phyloP scores from a whole-genome alignment of 2,113 vertebrate species.

The Rafetus swinhoei region DNA sequence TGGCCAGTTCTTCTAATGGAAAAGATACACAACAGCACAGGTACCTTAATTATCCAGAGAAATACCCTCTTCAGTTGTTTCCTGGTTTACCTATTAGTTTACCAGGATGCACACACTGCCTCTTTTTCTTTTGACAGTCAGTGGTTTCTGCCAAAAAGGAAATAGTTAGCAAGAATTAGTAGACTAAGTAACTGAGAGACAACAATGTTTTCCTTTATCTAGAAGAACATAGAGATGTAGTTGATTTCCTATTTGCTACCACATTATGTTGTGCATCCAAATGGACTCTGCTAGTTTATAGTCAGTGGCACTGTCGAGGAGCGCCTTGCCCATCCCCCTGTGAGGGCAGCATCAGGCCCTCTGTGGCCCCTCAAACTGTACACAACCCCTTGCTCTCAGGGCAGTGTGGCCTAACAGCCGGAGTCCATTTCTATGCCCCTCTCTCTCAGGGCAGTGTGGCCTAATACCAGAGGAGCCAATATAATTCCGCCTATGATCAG shows the following conservation, averaged over 20 bases:
- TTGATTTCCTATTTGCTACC: background rate
- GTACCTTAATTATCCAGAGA: background rate
- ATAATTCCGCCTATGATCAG: too few species aligned
- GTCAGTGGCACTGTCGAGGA: background rate
- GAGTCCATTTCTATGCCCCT: too few species aligned
- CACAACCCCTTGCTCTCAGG: too few species aligned
- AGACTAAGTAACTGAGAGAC: background rate
- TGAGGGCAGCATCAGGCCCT: too few species aligned
- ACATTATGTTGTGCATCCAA: background rate
- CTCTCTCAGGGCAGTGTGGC: too few species aligned
- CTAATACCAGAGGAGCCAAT: too few species aligned
- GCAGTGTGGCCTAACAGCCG: too few species aligned
- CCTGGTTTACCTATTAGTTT: background rate
- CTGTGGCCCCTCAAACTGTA: too few species aligned
- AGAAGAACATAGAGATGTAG: background rate
- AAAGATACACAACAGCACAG: background rate
- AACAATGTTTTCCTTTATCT: background rate
- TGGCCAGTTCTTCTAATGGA: background rate
- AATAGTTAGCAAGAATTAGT: background rate
- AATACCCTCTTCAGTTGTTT: background rate
- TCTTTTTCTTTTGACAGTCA: background rate
- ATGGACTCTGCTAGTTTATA: constrained; percentile 28
- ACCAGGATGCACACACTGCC: accelerated
- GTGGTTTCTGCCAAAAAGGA: accelerated
- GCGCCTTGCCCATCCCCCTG: too few species aligned